Conservation (phyloP, 92 coral and sea anemone genomes). For the Nematostella vectensis region DNA sequence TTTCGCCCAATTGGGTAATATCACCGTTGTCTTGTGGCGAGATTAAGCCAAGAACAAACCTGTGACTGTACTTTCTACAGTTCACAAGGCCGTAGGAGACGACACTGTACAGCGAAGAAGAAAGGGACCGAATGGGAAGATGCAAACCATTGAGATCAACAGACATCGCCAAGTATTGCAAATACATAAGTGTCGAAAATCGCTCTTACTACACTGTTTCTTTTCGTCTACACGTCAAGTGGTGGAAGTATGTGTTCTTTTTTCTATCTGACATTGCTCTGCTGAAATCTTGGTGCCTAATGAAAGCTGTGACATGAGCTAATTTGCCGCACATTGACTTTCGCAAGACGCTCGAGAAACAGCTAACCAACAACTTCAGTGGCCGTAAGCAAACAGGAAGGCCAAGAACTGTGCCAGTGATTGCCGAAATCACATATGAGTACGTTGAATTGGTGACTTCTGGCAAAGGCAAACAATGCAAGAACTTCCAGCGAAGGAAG, state of each 20-base stretch:
- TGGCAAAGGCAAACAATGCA: conserved; percentile 4
- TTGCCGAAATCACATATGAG: neutral
- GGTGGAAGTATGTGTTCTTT: neutral
- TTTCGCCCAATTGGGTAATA: conserved; percentile 1
- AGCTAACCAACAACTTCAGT: conserved; percentile 5
- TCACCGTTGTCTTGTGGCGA: neutral
- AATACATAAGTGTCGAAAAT: neutral
- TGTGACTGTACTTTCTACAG: neutral
- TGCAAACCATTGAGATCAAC: neutral
- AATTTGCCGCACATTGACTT: conserved; percentile 5
- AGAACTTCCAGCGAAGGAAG: conserved; percentile 15
- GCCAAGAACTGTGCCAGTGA: conserved; percentile 4
- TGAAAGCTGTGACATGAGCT: neutral
- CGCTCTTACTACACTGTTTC: neutral
- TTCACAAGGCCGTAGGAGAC: neutral
- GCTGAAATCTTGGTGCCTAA: too few relatives aligned
- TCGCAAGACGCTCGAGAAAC: neutral
- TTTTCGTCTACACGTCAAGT: neutral
- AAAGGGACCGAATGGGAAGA: neutral
- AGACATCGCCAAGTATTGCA: neutral
- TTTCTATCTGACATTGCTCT: neutral
- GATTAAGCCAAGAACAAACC: conserved; percentile 6
- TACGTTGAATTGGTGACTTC: neutral
- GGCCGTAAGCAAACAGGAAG: conserved; percentile 5
- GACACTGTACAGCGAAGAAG: conserved; percentile 1